These are phyloP conservation scores for Rhagonycha fulva DNA, from an alignment of 2,888 invertebrate species.

Conservation along the genomic window DNA sequence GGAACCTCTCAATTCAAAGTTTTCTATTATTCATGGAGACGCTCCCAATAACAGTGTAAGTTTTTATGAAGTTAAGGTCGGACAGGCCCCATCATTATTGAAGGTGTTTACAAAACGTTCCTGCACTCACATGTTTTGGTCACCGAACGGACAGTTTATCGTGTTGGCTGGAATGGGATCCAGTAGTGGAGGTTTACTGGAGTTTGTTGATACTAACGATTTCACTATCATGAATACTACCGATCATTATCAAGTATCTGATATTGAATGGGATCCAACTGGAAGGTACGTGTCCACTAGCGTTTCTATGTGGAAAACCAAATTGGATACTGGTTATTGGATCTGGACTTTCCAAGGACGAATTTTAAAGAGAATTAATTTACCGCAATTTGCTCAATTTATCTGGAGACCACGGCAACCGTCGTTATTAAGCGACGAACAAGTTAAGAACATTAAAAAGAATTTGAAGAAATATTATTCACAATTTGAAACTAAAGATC, in stretches of 20 bases:
- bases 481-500: slow-evolving; percentile 95
- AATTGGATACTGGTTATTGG: slow-evolving; percentile 91
- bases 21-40: slow-evolving; percentile 96
- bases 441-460: slow-evolving; percentile 94
- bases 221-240: slow-evolving; percentile 91
- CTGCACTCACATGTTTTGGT: slow-evolving; percentile 94
- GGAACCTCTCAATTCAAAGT: slow-evolving; percentile 96
- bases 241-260: slow-evolving; percentile 90
- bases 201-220: slow-evolving; percentile 94
- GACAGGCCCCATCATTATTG: slow-evolving; percentile 83
- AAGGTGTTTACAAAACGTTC: slow-evolving; percentile 88
- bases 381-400: slow-evolving; percentile 93
- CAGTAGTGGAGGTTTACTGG: slow-evolving; percentile 88
- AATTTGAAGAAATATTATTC: slow-evolving; percentile 96
- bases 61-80: slow-evolving; percentile 90
- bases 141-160: slow-evolving; percentile 94
- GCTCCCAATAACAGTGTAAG: slow-evolving; percentile 82
- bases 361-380: slow-evolving; percentile 76
- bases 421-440: slow-evolving; percentile 78
- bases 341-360: slow-evolving; percentile 96
- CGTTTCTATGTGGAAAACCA: slow-evolving; percentile 94
- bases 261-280: slow-evolving; percentile 99
- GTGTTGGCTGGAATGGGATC: slow-evolving; percentile 87
- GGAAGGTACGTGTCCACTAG: slow-evolving; percentile 96
- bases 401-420: slow-evolving; percentile 95